Evolutionary conservation across 35 echinoderm and acorn worm species (phyloP), one percentile per base, ranked within the genome.

Genomic region (Heliocidaris tuberculata): DNA sequence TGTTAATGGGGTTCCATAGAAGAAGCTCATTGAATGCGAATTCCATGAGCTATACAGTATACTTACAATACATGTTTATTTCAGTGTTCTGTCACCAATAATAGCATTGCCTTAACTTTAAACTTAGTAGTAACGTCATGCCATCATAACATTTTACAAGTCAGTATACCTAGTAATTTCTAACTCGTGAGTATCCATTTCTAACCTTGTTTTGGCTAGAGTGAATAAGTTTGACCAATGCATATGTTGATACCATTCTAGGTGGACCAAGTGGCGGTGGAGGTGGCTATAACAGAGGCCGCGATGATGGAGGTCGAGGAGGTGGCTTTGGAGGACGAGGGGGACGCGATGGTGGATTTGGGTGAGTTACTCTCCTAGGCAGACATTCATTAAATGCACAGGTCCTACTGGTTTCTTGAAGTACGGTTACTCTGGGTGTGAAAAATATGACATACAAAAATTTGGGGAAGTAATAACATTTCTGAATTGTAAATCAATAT

Each of bases 191-290:
- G 7, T 6, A n/a, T 78, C 85, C 85, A 27, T 32, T 86, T 32
- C 21, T 32, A 86, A 24, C 2, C 85, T 21, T 30, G 85, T 30
- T 86, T 86, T 2, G 2, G 85, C 85, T 2, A 17, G 31, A 12
- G 9, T 86, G 31, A 86, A 86, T 2, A 42, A n/a, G 87, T 32
- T 89, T 89, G 87, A 47, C 87, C 87, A 6, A 6, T 89, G 47
- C 6, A 89, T 78, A 56, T 56, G 19, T 78, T 78, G 65, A 78
- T 89, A 29, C 31, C 31, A 86, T 89, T 89, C 30, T 93, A 93
- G 94, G 94, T 70, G 86, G 86, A 65, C 94, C 87, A 47, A 65
- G 94, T 21, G 94, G 94, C 29, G 87, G 86, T 21, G 48, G 88
- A 47, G 85, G 86, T 30, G 94, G 94, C 6, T 50, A 85, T 10